These are phyloP conservation scores for Sarcophaga peregrina DNA, from an alignment of 1,140 invertebrate genomes.

Conservation along the genomic window DNA sequence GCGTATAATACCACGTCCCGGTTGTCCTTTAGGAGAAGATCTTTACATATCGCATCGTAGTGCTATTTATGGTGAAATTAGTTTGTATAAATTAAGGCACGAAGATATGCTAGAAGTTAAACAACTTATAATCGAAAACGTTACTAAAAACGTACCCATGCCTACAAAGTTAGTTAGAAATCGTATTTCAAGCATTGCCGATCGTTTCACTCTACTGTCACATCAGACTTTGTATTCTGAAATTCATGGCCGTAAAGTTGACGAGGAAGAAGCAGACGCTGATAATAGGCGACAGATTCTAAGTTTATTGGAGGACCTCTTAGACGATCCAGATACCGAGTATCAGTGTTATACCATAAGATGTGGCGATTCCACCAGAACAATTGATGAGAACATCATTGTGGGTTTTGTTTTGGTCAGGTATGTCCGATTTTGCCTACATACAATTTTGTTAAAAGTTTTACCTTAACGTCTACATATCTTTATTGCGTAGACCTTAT, in stretches of 20 bases:
- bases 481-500: conserved; percentile 42
- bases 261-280: background rate
- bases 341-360: conserved; percentile 57
- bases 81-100: background rate
- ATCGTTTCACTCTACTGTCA: background rate
- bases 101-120: conserved; percentile 36
- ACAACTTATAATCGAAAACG: background rate
- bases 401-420: conserved; percentile 56
- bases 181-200: background rate
- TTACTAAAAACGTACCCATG: background rate
- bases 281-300: background rate
- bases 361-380: conserved; percentile 53
- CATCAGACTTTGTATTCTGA: background rate
- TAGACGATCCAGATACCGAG: conserved; percentile 49
- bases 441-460: background rate
- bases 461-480: background rate
- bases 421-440: conserved; percentile 10
- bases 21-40: conserved; percentile 31
- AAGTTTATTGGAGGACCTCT: conserved; percentile 50
- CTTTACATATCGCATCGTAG: conserved; percentile 44
- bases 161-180: background rate
- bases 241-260: background rate
- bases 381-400: conserved; percentile 48
- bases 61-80: conserved; percentile 43
- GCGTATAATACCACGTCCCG: conserved; percentile 36